phyloP scores from a whole-genome alignment of 2,888 invertebrate species.

The Dioctria linearis region DNA sequence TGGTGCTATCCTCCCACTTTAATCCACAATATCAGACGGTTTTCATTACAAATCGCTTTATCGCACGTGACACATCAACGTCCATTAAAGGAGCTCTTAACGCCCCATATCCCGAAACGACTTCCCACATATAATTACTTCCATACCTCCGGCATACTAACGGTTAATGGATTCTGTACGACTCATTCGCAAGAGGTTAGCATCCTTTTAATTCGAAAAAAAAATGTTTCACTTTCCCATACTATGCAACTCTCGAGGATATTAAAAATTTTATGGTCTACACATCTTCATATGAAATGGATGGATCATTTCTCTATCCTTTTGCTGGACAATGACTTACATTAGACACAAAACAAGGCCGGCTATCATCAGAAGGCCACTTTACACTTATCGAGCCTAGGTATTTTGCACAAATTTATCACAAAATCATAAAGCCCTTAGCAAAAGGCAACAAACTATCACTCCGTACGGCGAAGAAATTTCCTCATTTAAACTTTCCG shows the following conservation, averaged over 20 bases:
- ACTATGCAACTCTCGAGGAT: not conserved
- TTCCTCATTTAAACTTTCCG: conserved; percentile 31
- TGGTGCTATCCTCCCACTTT: no score
- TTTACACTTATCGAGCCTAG: conserved; percentile 15
- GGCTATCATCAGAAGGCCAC: not conserved
- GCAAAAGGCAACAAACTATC: no score
- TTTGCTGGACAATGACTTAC: not conserved
- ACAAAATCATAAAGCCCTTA: not conserved
- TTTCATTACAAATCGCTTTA: conserved; percentile 1
- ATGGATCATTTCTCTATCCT: not conserved
- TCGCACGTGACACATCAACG: not conserved
- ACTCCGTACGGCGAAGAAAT: conserved; percentile 14
- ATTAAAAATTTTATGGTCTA: conserved; percentile 42
- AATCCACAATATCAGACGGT: no score
- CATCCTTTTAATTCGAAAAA: not conserved
- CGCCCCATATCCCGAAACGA: not conserved
- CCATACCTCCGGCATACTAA: not conserved
- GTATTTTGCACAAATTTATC: conserved; percentile 29
- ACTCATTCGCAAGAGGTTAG: not conserved
- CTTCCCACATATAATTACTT: not conserved
- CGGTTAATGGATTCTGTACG: not conserved
- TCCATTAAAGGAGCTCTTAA: not conserved
- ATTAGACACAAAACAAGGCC: conserved; percentile 13
- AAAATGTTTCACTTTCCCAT: conserved; percentile 4
- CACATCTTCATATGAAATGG: not conserved